Evolutionary conservation across 2,113 vertebrate genomes (phyloP).

Genomic region (Rhinoptilus africanus): DNA sequence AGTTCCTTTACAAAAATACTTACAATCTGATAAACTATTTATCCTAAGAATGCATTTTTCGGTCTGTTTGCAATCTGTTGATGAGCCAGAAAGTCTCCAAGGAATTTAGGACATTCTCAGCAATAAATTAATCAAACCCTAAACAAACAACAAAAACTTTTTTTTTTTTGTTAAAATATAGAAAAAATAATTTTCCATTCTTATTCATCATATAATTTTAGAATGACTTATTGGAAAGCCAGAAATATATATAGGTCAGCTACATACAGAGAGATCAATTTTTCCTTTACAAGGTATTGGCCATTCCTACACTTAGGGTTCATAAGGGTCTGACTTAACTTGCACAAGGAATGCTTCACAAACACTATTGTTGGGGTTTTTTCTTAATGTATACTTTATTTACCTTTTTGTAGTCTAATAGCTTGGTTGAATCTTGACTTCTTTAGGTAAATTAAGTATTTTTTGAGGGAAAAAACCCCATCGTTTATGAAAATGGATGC

Average conservation of each 20-base stretch:
- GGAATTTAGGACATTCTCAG: slow-evolving; percentile 1
- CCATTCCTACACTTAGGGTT: neutral
- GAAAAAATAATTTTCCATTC: neutral
- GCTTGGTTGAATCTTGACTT: neutral
- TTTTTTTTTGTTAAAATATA: neutral
- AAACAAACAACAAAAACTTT: neutral
- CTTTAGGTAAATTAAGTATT: slow-evolving; percentile 39
- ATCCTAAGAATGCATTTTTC: slow-evolving; percentile 26
- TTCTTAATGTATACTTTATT: neutral
- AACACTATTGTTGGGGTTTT: neutral
- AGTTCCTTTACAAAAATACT: neutral
- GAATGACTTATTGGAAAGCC: neutral
- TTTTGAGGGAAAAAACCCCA: neutral
- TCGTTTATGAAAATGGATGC: neutral
- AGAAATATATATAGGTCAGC: neutral
- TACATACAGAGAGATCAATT: neutral
- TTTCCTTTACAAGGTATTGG: neutral
- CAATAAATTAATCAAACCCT: neutral
- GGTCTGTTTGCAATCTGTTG: neutral
- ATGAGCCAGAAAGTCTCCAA: neutral
- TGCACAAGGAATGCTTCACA: neutral
- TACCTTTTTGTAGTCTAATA: neutral
- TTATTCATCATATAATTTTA: neutral
- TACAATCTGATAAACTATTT: neutral
- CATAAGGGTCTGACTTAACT: neutral